These are phyloP conservation scores for Gastrophryne carolinensis DNA, from an alignment of 2,797 vertebrate genomes.

Conservation along the genomic window DNA sequence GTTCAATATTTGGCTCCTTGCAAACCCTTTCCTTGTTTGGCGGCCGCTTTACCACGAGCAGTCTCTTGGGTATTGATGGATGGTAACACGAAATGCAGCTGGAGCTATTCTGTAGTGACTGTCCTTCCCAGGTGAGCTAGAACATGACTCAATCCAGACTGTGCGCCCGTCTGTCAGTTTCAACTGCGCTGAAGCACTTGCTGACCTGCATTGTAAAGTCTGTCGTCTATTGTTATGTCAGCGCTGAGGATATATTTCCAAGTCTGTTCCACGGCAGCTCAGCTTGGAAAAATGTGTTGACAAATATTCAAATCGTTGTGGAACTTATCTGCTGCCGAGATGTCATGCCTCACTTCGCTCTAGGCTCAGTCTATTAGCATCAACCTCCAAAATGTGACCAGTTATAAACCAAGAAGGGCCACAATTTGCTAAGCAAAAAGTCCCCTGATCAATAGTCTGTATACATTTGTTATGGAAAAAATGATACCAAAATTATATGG, in stretches of 20 bases:
- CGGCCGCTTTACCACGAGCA: not conserved
- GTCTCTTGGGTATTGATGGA: not conserved
- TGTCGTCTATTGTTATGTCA: not conserved
- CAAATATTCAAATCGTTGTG: constrained; percentile 31
- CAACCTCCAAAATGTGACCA: not conserved
- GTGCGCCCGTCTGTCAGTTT: not conserved
- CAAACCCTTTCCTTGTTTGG: not conserved
- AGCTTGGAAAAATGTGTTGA: constrained; percentile 6
- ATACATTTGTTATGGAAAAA: too few relatives aligned
- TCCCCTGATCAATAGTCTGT: too few relatives aligned
- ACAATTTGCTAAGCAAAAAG: too few relatives aligned
- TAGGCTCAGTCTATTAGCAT: not conserved
- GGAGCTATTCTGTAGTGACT: not conserved
- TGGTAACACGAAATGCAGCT: not conserved
- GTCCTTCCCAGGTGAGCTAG: constrained; percentile 3
- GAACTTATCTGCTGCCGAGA: not conserved
- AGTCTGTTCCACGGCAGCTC: not conserved
- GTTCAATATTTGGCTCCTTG: too few relatives aligned
- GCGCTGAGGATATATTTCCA: not conserved
- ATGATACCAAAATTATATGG: too few relatives aligned
- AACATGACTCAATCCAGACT: constrained; percentile 19
- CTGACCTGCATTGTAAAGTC: constrained; percentile 15
- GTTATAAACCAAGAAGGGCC: too few relatives aligned
- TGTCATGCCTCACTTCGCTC: not conserved
- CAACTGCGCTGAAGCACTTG: constrained; percentile 10